Evolutionary conservation across 2,888 invertebrate genomes (phyloP).

Genomic region (Epirrhoe alternata): DNA sequence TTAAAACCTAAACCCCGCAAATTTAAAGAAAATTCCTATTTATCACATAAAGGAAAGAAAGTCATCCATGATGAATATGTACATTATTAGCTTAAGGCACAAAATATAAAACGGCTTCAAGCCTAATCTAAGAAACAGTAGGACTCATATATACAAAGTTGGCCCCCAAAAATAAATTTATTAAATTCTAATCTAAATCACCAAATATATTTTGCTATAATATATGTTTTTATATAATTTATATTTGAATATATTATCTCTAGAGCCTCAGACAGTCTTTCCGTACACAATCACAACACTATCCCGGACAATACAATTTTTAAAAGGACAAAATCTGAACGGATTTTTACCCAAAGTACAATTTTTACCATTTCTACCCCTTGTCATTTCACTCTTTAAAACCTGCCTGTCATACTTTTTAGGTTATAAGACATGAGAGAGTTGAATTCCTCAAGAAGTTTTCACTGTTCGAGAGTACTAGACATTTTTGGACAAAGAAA

Average conservation of each 20-base stretch:
- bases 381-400: too few species aligned
- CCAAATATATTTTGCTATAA: slow-evolving; percentile 45
- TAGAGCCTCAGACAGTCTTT: slow-evolving; percentile 78
- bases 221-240: slow-evolving; percentile 44
- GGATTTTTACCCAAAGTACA: slow-evolving; percentile 1
- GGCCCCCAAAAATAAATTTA: slow-evolving; percentile 72
- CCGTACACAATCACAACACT: slow-evolving; percentile 72
- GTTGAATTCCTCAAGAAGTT: too few species aligned
- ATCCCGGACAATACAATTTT: slow-evolving; percentile 49
- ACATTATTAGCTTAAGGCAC: slow-evolving; percentile 73
- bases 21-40: slow-evolving; percentile 49
- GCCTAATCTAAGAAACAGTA: slow-evolving; percentile 59
- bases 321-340: slow-evolving; percentile 40
- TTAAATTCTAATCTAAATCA: slow-evolving; percentile 47
- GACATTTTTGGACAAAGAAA: too few species aligned
- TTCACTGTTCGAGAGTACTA: too few species aligned
- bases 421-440: too few species aligned
- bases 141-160: slow-evolving; percentile 69
- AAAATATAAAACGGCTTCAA: slow-evolving; percentile 73
- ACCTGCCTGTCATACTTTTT: too few species aligned
- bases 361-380: too few species aligned
- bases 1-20: slow-evolving; percentile 50
- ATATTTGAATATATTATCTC: slow-evolving; percentile 57
- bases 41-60: slow-evolving; percentile 70
- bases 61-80: slow-evolving; percentile 78